Percentiles rank a stretch among this genome's conserved stretches.
phyloP scores from a whole-genome alignment of 2,797 vertebrate genomes.

The Gymnothorax javanicus region DNA sequence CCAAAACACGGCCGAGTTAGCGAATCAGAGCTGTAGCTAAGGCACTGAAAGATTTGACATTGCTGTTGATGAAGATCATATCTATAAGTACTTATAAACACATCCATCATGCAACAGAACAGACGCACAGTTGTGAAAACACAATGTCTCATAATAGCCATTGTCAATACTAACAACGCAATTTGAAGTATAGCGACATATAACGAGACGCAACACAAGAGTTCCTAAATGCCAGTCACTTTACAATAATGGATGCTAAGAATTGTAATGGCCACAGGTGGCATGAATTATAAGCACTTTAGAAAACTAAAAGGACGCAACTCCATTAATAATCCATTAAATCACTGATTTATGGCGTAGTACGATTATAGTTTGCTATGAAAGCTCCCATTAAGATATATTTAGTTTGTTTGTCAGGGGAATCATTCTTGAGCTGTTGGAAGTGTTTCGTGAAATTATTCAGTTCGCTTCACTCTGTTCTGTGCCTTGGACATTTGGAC shows the following conservation, averaged over 20 bases:
- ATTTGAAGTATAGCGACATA: background rate
- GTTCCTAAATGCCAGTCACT: background rate
- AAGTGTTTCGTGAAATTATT: background rate
- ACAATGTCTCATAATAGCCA: background rate
- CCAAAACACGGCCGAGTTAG: background rate
- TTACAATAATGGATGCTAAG: background rate
- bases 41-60: background rate
- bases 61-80: no score
- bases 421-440: background rate
- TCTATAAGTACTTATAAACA: no score
- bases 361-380: background rate
- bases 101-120: no score
- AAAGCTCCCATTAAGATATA: background rate
- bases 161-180: background rate
- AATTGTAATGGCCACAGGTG: background rate
- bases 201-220: background rate
- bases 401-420: background rate
- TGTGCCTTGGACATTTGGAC: background rate
- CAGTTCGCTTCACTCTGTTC: background rate
- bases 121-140: no score
- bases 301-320: background rate
- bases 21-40: slow-evolving; percentile 50
- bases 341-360: background rate
- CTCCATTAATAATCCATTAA: background rate
- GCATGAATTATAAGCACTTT: background rate